Base-by-base conservation (phyloP, 2,113 vertebrate species). In the Channa maculata region DNA sequence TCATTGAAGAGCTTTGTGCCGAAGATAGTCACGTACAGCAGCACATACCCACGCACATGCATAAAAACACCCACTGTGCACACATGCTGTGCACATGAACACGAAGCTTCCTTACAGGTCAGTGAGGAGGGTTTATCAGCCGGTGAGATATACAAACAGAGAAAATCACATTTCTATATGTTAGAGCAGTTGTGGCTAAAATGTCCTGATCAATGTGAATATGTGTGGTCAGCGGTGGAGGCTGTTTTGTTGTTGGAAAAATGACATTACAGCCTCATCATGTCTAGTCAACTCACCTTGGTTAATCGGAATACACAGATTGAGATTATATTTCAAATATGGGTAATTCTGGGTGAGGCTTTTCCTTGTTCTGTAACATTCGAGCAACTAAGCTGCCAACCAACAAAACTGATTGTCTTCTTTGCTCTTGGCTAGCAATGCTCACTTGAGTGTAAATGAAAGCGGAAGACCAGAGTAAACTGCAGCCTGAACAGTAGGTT, bases 1-100 rank as follows among this genome's bases (percentile, higher is more conserved):
- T 85, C 82, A 88, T 82, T 77, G 85, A 82, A 54, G 9, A 53
- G 82, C 77, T 85, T 78, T 85, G 81, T 83, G 72, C 54, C 0
- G 0, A 65, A 66, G 24, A 86, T 60, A 65, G 59, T 39, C 49
- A 67, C 34, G 7, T 39, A 46, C 41, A 73, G 7, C 76, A 37
- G 70, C 50, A 33, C 38, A 49, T 4, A 72, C 43, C 45, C 1
- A 9, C 36, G 49, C 46, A 11, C 41, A 33, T 37, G 58, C 33
- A 49, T 5, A 45, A 63, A 61, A 63, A 38, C 66, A 48, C 74
- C 24, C 80, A 72, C 74, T 52, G 54, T 9, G 68, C 46, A 52
- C 48, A 60, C 15, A 54, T 24, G 24, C 24, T 24, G 24, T 0
- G 52, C 10, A 65, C 5, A 41, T 44, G 52, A 11, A 58, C 10